These are phyloP conservation scores for Ophiothrix spiculata DNA, from an alignment of 35 echinoderm and acorn worm species.

Conservation along the genomic window DNA sequence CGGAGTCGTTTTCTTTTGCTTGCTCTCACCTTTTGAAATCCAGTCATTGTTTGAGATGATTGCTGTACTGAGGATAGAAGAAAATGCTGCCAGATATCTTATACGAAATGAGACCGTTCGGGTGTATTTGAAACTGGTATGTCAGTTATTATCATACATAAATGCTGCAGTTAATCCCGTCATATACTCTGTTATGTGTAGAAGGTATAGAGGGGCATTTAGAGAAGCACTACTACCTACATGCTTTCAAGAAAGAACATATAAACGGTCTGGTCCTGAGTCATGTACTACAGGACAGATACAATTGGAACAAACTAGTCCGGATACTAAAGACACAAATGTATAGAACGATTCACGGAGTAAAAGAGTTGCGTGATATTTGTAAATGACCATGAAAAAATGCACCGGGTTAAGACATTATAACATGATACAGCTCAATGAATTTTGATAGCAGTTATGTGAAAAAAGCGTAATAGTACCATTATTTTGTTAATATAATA, in stretches of 20 bases:
- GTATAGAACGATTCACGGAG: too few relatives aligned
- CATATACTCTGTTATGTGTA: not conserved
- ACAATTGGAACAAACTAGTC: not conserved
- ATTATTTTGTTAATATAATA: too few relatives aligned
- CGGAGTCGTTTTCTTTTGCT: constrained; percentile 40
- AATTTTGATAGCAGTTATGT: too few relatives aligned
- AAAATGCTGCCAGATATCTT: not conserved
- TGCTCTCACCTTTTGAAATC: constrained; percentile 49
- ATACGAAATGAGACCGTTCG: not conserved
- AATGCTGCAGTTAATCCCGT: not conserved
- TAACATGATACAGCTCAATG: too few relatives aligned
- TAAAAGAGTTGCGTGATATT: too few relatives aligned
- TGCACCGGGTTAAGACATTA: too few relatives aligned
- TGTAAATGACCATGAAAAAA: too few relatives aligned
- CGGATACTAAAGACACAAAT: not conserved
- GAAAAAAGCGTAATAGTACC: too few relatives aligned
- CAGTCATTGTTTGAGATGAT: constrained; percentile 21
- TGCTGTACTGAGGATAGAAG: not conserved
- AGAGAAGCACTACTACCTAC: not conserved
- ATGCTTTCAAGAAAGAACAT: not conserved
- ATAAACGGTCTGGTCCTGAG: not conserved
- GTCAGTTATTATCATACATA: not conserved
- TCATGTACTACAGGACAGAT: not conserved
- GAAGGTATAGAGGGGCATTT: not conserved
- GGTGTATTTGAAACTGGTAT: not conserved